These are phyloP conservation scores for Spisula solida DNA, from an alignment of 2,888 invertebrate species.

Conservation along the genomic window DNA sequence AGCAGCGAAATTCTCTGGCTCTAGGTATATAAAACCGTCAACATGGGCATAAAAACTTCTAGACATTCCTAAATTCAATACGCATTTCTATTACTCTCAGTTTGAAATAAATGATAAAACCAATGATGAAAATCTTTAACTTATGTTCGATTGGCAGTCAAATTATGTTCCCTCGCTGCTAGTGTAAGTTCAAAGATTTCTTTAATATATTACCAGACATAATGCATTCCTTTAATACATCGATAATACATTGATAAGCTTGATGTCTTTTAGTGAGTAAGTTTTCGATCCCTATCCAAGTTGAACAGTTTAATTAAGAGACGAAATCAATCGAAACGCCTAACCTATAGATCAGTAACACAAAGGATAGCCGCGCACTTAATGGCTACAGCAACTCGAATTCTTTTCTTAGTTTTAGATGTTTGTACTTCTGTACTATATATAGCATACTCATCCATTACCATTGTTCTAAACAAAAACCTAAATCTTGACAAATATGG, in stretches of 20 bases:
- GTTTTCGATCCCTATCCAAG: too few relatives aligned
- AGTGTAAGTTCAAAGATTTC: too few relatives aligned
- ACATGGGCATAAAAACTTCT: neutral
- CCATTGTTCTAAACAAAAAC: too few relatives aligned
- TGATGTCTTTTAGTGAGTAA: neutral
- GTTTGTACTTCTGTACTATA: too few relatives aligned
- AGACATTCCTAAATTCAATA: constrained; percentile 3
- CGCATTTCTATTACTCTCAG: neutral
- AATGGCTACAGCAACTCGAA: too few relatives aligned
- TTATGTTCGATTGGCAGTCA: neutral
- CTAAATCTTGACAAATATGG: too few relatives aligned
- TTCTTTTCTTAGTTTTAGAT: too few relatives aligned
- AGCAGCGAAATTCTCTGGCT: neutral
- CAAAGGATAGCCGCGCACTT: too few relatives aligned
- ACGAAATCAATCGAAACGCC: too few relatives aligned
- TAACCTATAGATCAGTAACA: too few relatives aligned
- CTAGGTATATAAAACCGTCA: neutral
- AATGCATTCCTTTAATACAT: neutral
- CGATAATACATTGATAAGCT: neutral
- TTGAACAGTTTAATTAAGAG: too few relatives aligned
- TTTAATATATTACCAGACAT: neutral
- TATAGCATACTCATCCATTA: too few relatives aligned
- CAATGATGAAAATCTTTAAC: neutral
- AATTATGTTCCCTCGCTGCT: neutral
- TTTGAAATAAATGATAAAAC: neutral